phyloP scores from a whole-genome alignment of 2,888 invertebrate genomes.

The Andrena chrysosceles region DNA sequence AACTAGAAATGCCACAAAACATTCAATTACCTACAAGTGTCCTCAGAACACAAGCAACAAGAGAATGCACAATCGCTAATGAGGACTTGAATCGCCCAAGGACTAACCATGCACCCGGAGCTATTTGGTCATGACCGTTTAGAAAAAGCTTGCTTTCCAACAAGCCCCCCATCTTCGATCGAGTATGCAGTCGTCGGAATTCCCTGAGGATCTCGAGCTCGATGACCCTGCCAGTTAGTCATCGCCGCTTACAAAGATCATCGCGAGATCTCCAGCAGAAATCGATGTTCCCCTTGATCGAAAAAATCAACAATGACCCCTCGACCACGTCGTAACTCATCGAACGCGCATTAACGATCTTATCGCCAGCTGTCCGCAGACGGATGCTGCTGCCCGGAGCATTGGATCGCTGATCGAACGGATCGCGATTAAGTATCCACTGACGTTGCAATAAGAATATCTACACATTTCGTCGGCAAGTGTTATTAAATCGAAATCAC shows the following conservation, averaged over 20 bases:
- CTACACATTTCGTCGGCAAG: neutral
- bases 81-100: constrained; percentile 3
- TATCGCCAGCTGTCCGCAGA: neutral
- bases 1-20: neutral
- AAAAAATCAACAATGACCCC: neutral
- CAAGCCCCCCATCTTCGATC: neutral
- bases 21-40: neutral
- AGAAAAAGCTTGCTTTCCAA: neutral
- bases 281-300: neutral
- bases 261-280: neutral
- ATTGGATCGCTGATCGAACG: too few relatives aligned
- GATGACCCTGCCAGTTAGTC: constrained; percentile 28
- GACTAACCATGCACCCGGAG: neutral
- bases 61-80: neutral
- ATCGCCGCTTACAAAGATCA: neutral
- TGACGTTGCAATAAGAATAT: too few relatives aligned
- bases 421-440: too few relatives aligned
- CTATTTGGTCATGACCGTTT: neutral
- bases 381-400: neutral
- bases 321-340: constrained; percentile 1
- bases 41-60: neutral
- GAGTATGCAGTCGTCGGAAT: neutral
- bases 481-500: neutral
- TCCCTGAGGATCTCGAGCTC: constrained; percentile 24
- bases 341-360: neutral